These are phyloP conservation scores for Percina caprodes DNA, from an alignment of 2,113 vertebrate genomes.

Conservation along the genomic window DNA sequence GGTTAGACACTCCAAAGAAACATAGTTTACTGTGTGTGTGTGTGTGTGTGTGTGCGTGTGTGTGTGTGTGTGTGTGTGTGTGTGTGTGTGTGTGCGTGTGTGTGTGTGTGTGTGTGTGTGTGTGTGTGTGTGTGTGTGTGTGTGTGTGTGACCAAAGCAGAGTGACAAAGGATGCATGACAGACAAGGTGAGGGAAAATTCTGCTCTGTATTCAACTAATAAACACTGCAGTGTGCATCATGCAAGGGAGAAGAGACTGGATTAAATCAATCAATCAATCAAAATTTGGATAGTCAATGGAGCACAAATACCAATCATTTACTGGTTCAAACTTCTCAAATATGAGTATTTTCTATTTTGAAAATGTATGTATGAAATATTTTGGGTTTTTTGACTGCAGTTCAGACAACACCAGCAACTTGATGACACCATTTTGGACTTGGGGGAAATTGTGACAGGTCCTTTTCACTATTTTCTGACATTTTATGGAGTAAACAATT, in stretches of 20 bases:
- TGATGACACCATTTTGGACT: neutral
- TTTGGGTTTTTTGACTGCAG: neutral
- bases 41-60: constrained; percentile 43
- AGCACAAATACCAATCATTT: neutral
- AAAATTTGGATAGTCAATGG: neutral
- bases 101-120: too few species aligned
- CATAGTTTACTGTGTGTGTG: neutral
- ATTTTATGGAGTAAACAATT: neutral
- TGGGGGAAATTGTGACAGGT: neutral
- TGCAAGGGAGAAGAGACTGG: neutral
- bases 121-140: too few species aligned
- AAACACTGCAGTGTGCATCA: neutral
- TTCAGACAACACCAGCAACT: neutral
- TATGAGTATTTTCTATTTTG: neutral
- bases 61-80: constrained; percentile 42
- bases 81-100: constrained; percentile 19
- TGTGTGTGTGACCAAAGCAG: constrained; percentile 29
- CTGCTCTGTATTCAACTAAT: constrained; percentile 41
- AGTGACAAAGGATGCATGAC: constrained; percentile 55
- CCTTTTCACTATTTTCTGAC: too few species aligned
- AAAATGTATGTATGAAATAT: neutral
- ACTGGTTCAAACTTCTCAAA: neutral
- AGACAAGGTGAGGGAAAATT: constrained; percentile 41
- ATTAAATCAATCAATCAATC: neutral
- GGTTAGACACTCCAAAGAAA: constrained; percentile 46